Base-by-base conservation (phyloP, 2,888 invertebrate species). In the Netelia melanura region DNA sequence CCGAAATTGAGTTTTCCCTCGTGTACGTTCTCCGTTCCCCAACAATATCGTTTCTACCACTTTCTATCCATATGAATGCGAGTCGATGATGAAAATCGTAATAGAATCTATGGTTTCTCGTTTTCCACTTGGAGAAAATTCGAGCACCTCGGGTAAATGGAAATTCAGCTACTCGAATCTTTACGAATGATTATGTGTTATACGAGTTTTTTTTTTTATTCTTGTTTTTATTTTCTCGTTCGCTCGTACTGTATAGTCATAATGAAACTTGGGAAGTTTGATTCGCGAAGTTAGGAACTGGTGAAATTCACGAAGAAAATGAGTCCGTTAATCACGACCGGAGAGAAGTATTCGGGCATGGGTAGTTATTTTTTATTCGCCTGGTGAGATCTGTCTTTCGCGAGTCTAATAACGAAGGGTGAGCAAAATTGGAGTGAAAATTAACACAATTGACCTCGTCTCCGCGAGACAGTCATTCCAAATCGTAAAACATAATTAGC, bases 1-100 rank as follows among this genome's bases (percentile, higher is more conserved):
- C 71, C 54, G 54, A 79, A 79, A 79, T 79, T 71, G 79, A 62
- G 79, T 79, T 71, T 71, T 79, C 64, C 75, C 70, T 23, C 62
- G 52, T 11, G 71, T 70, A 61, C 56, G 52, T 78, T 68, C 70
- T 25, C 78, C 52, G 25, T 77, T 67, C 38, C 38, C n/a, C 17
- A 68, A 48, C 56, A 43, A 11, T 65, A 56, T 23, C 38, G 65
- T n/a, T 65, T 65, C 25, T 43, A 38, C 56, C 56, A 21, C 65
- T 61, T 38, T 25, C 30, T 38, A 38, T 38, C 38, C 38, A 38
- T 38, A 38, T 6, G 38, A 38, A 38, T 38, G 38, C 38, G 5
- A 38, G 38, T 38, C 38, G 38, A 38, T 38, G 38, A 38, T 38
- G 38, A 38, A 38, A 38, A 38, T 38, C 38, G 38, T 38, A 38